Conservation (phyloP, 2,113 vertebrate genomes). For the Oenanthe melanoleuca region DNA sequence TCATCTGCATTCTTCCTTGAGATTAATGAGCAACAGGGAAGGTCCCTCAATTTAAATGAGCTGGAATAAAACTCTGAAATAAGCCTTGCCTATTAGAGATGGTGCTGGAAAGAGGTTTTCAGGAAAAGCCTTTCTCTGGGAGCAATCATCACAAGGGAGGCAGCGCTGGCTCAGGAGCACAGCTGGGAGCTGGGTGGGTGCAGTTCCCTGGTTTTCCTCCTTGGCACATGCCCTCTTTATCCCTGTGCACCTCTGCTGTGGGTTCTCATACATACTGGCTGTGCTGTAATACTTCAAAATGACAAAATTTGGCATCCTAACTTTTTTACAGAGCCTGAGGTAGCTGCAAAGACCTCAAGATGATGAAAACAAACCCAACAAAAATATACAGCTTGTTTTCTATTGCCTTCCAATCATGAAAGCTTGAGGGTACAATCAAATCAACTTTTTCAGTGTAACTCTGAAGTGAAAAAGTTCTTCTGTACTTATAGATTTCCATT, state of each 20-base stretch:
- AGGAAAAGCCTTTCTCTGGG: not conserved
- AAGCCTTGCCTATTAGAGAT: slow-evolving; percentile 40
- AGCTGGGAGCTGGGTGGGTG: not conserved
- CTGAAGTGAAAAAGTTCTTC: not conserved
- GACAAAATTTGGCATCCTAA: not conserved
- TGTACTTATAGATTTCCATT: not conserved
- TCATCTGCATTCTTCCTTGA: slow-evolving; percentile 50
- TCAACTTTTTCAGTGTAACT: not conserved
- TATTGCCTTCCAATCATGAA: not conserved
- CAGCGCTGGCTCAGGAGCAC: not conserved
- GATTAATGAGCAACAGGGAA: slow-evolving; percentile 27
- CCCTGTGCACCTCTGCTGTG: not conserved
- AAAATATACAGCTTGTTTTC: not conserved
- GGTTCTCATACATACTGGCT: not conserved
- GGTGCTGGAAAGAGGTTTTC: not conserved
- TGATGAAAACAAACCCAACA: not conserved
- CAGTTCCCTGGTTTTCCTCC: not conserved
- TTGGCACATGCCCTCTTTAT: not conserved
- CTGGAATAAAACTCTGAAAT: slow-evolving; percentile 35
- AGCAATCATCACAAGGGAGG: not conserved
- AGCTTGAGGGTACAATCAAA: not conserved
- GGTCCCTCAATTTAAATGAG: slow-evolving; percentile 39
- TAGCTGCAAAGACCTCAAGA: not conserved
- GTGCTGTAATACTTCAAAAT: not conserved
- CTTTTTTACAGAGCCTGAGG: not conserved